Conservation (phyloP, 2,113 vertebrate species). For the Accipiter cooperii region DNA sequence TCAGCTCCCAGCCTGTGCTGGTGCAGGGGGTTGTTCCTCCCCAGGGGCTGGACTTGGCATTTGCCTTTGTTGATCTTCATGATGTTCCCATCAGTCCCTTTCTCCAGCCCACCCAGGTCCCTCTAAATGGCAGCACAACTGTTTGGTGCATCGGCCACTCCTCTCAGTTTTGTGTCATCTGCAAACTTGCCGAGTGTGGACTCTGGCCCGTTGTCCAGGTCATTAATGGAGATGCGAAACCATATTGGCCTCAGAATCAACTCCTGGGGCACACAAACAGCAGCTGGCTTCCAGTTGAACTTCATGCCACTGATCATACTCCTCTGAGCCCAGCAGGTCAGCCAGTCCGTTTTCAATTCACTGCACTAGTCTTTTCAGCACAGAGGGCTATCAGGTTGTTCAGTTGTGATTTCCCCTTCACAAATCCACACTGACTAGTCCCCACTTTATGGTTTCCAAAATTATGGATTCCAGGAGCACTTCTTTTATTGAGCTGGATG, state of each 20-base stretch:
- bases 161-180: background rate
- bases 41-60: background rate
- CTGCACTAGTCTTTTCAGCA: background rate
- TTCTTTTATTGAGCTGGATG: background rate
- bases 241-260: background rate
- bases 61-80: background rate
- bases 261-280: background rate
- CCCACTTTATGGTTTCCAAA: background rate
- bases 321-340: background rate
- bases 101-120: background rate
- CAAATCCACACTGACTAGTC: background rate
- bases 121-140: background rate
- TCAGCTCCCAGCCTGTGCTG: background rate
- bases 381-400: background rate
- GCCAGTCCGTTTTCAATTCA: background rate
- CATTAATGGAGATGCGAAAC: background rate
- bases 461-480: background rate
- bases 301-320: background rate
- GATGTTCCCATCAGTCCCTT: background rate
- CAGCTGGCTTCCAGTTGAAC: background rate
- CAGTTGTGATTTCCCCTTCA: background rate
- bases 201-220: background rate
- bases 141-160: rapidly evolving
- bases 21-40: background rate
- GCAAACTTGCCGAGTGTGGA: background rate